Base-by-base conservation (phyloP, 2,797 vertebrate species). In the Poeciliopsis turneri region DNA sequence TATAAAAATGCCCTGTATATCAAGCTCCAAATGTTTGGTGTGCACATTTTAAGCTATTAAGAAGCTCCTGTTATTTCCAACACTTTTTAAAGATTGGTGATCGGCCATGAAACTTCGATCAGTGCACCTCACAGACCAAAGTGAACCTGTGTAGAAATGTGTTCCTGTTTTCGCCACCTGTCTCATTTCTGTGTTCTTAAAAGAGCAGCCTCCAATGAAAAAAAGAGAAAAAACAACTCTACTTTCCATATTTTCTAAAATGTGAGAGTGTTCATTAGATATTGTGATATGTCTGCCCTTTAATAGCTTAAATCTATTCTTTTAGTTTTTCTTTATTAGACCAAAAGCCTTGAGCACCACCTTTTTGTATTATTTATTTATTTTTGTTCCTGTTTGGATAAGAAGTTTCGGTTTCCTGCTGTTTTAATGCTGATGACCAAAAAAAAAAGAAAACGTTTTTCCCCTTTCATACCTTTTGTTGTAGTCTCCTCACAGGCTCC, bases 401-500 rank as follows among this genome's bases (percentile, higher is more conserved):
- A 70, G 39, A 53, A 73, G 8, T 36, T 4, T 25, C 79, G 12
- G 45, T 78, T 82, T 81, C 74, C 77, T 47, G 72, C 77, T 78
- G 73, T 80, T 83, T 82, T 39, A 70, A 75, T 76, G 45, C 51
- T 71, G 76, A 20, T 72, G 7, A 77, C 46, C 46, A 68, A 78
- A 79, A 43, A 51, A n/a, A 30, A 30, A 72, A n/a, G 33, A 78
- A 30, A 61, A 5, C 57, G 47, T 36, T 36, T 80, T 80, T 57
- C 12, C 16, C 57, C 30, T n/a, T 70, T 53, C 20, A 10, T 66
- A 25, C 79, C 55, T 71, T 82, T 76, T 33, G 82, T 84, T 83
- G 61, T 87, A n/a, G 74, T 78, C 68, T 83, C 76, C 59, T 78
- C 39, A 39, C 68, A 25, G 75, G 69, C 83, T 85, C 78, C 75